Conservation (phyloP, 2,888 invertebrate species). For the Anodontia alba region DNA sequence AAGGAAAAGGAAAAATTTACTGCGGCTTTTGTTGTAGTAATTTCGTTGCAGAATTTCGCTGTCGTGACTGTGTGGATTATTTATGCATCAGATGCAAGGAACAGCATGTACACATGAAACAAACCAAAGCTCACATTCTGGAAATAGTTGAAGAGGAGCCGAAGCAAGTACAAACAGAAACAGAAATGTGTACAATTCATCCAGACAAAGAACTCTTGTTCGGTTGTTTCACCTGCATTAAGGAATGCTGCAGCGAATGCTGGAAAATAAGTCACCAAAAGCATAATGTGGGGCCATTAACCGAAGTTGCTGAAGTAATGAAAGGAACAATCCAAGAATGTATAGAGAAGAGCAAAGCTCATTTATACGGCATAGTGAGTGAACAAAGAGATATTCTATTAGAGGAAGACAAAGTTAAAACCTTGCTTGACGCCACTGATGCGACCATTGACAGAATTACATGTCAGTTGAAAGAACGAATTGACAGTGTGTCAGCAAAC, state of each 20-base stretch:
- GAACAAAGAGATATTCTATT: neutral
- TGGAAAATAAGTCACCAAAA: neutral
- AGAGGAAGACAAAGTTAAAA: neutral
- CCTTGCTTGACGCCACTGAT: neutral
- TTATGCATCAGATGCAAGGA: neutral
- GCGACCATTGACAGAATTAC: neutral
- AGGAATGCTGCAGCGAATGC: neutral
- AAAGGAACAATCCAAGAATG: neutral
- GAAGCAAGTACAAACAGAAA: neutral
- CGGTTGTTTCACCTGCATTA: neutral
- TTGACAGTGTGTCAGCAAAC: neutral
- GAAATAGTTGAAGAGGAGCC: neutral
- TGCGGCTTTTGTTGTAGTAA: neutral
- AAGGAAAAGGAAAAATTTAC: neutral
- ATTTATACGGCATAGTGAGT: neutral
- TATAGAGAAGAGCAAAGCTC: neutral
- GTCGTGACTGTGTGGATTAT: neutral
- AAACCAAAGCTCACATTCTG: neutral
- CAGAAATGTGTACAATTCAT: neutral
- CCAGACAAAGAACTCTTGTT: neutral
- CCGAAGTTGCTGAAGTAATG: neutral
- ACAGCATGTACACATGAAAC: neutral
- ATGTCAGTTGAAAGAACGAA: neutral
- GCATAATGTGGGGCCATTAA: neutral
- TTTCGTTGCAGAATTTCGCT: neutral